Evolutionary conservation across 2,797 vertebrate species (phyloP).

Genomic region (Syngnathus acus): DNA sequence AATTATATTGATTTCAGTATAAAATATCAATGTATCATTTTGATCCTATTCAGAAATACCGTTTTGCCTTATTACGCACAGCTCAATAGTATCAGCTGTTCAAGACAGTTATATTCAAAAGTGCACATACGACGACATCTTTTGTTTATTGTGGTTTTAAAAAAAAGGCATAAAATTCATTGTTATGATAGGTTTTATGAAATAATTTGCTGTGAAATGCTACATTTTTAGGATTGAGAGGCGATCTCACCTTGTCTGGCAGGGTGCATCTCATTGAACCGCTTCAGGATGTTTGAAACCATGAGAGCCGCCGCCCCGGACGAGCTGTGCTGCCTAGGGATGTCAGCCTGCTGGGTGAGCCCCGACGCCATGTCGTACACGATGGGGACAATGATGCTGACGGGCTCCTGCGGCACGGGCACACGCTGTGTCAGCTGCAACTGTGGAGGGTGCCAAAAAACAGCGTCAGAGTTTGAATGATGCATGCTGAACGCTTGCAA

Average conservation of each 20-base stretch:
- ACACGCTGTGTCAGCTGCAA: slow-evolving; percentile 95
- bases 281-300: slow-evolving; percentile 96
- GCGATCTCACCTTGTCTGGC: slow-evolving; percentile 82
- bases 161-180: not conserved
- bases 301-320: slow-evolving; percentile 93
- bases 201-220: not conserved
- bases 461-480: not conserved
- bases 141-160: not conserved
- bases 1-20: not conserved
- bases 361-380: slow-evolving; percentile 99
- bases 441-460: slow-evolving; percentile 52
- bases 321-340: slow-evolving; percentile 95
- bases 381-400: slow-evolving; percentile 97
- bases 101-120: not conserved
- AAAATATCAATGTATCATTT: not conserved
- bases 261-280: slow-evolving; percentile 96
- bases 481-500: not conserved
- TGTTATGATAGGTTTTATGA: not conserved
- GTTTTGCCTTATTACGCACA: not conserved
- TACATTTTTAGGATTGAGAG: not conserved
- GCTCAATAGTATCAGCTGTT: not conserved
- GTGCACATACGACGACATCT: not conserved
- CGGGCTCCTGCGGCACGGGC: slow-evolving; percentile 84
- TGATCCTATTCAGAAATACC: not conserved
- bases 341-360: slow-evolving; percentile 97